Base-by-base conservation (phyloP, 2,797 vertebrate genomes). In the Hipposideros larvatus region DNA sequence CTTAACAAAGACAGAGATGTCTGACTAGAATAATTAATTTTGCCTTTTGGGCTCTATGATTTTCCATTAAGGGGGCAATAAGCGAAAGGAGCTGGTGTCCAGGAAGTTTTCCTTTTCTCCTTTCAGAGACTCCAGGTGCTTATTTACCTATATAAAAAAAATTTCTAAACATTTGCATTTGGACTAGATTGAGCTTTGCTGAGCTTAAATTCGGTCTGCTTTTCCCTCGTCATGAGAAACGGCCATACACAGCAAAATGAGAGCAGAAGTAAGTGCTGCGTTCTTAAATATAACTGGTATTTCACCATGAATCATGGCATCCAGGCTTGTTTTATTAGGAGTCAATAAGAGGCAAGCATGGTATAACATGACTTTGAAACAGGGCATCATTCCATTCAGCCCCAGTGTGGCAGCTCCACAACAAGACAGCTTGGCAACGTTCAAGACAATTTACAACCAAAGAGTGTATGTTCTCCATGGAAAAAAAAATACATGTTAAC, bases 291-390 rank as follows among this genome's bases (percentile, higher is more conserved):
- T 34, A 74, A 61, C 82, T 78, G 55, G 18, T 13, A 24, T 70
- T 89, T 66, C 37, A 18, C 19, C 34, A 68, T 78, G 28, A 74
- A 57, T 83, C 48, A 55, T 9, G 21, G 68, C 48, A 51, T 55
- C 90, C 31, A 61, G 73, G 16, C 21, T 90, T 61, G 73, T 82
- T 95, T 96, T 94, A 94, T 66, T 37, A 88, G 80, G 78, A 87
- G 75, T 85, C 68, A 28, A 22, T 43, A 68, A 65, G 89, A 91
- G 83, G 26, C 57, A 61, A 78, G 48, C 55, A 26, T 5, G 22
- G 43, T 21, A 34, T 48, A 77, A 85, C 2, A 21, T 16, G 41
- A 80, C 92, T 98, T 90, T 96, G 87, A 92, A 93, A 93, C 6
- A 41, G 37, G 43, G 55, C 71, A 37, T 59, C 53, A 14, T 70